These are phyloP conservation scores for Tadarida brasiliensis DNA, from an alignment of 2,797 vertebrate species.

Conservation along the genomic window DNA sequence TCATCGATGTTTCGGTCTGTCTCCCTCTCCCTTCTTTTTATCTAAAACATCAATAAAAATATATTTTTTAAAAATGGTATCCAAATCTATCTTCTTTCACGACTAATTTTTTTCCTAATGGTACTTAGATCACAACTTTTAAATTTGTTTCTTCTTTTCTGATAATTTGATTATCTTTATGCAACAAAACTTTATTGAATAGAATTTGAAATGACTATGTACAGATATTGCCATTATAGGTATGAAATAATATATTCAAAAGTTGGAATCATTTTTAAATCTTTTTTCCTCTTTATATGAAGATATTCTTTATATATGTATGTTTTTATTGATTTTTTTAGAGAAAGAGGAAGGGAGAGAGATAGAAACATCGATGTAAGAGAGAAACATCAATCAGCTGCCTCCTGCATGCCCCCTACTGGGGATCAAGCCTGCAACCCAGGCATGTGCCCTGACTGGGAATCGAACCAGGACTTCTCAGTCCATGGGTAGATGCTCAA, in stretches of 20 bases:
- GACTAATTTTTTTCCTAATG: not conserved
- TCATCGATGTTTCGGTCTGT: too few species aligned
- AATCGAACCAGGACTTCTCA: too few species aligned
- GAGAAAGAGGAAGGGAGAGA: too few species aligned
- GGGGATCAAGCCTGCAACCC: too few species aligned
- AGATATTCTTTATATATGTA: not conserved
- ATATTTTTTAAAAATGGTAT: not conserved
- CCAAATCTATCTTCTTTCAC: not conserved
- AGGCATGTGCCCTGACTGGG: too few species aligned
- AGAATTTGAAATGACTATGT: not conserved
- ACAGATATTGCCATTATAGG: not conserved
- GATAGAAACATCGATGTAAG: too few species aligned
- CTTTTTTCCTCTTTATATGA: not conserved
- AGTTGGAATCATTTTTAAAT: not conserved
- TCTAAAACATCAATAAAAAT: too few species aligned
- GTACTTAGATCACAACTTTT: not conserved
- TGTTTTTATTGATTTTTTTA: too few species aligned
- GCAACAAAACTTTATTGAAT: not conserved
- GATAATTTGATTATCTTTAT: not conserved
- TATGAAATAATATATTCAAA: not conserved
- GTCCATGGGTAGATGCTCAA: too few species aligned
- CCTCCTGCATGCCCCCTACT: too few species aligned
- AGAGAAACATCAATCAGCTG: too few species aligned
- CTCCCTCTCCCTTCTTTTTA: too few species aligned
- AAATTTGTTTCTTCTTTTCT: not conserved